Base-by-base conservation (phyloP, 2,888 invertebrate genomes). In the Catocala sponsa region DNA sequence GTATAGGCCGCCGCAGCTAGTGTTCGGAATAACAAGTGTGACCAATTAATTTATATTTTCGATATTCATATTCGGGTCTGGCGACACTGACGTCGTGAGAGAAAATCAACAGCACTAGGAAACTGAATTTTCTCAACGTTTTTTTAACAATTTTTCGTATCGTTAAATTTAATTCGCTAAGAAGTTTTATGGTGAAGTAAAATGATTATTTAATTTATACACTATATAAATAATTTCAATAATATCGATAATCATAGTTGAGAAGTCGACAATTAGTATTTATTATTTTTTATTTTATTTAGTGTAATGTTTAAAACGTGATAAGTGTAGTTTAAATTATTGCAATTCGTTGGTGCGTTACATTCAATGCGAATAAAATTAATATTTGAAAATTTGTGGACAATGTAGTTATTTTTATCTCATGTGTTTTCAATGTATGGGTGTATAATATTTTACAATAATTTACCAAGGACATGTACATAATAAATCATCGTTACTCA, bases 391-490 rank as follows among this genome's bases (percentile, higher is more conserved):
- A 76, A 74, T 74, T 68, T 61, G 76, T 80, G 76, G 70, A 80
- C 70, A 76, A 86, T 87, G 84, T 85, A 85, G 84, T 53, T 63
- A 52, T 47, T 59, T 51, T 25, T 72, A 72, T 58, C 66, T 67
- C 66, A 68, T 64, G 80, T 80, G 79, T 85, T 86, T 85, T 83
- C 82, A 83, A 89, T 90, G 87, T 84, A 85, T 85, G 87, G 82
- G 87, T 87, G 84, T 84, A 80, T 84, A 79, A 78, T 82, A 87
- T 88, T 85, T 80, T 83, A 86, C 79, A 80, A 85, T 78, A 87
- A 79, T 86, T 87, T 86, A 80, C 89, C 90, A 92, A 93, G 94
- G 94, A 94, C 93, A 94, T 94, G 94, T 92, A 85, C 92, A 91
- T 91, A 89, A 79, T 88, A 93, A 93, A 90, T 88, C 86, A 86